Percentiles rank a stretch among this genome's conserved stretches.
Evolutionary conservation across 2,113 vertebrate species (phyloP).

Genomic region (Mustela lutreola): DNA sequence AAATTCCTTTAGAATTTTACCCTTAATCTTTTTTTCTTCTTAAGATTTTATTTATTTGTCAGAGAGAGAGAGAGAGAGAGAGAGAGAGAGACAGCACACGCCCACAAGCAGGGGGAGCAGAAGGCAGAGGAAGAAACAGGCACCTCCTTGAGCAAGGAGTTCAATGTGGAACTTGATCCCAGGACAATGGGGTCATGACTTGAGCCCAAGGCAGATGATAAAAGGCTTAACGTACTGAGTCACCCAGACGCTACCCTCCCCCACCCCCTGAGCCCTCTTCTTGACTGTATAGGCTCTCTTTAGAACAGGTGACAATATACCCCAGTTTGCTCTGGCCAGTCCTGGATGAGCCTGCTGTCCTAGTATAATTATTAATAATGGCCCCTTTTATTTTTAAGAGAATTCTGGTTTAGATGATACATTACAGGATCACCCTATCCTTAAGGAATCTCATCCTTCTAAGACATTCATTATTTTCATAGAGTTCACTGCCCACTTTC

Average conservation of each 20-base stretch:
- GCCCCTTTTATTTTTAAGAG: background rate
- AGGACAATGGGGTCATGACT: too few species aligned
- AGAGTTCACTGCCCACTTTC: background rate
- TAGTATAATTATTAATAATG: slow-evolving; percentile 1
- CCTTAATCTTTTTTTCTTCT: background rate
- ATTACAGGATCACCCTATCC: background rate
- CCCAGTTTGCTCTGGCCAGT: background rate
- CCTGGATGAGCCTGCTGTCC: background rate
- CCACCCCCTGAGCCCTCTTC: background rate
- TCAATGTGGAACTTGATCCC: too few species aligned
- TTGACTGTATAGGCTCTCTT: background rate
- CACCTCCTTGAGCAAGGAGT: too few species aligned
- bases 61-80: too few species aligned
- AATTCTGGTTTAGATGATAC: background rate
- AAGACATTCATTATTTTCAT: background rate
- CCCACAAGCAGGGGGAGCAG: too few species aligned
- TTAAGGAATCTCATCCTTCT: background rate
- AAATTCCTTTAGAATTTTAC: background rate
- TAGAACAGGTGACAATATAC: background rate
- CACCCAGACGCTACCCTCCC: too few species aligned
- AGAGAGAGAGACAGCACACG: too few species aligned
- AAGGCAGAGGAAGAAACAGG: too few species aligned
- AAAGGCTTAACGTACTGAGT: too few species aligned
- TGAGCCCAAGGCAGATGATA: too few species aligned
- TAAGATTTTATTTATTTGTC: too few species aligned